A percentile compares a stretch with the other conserved stretches of the same genome.
Conservation (phyloP, 2,797 vertebrate genomes). For the Kryptopterus vitreolus region DNA sequence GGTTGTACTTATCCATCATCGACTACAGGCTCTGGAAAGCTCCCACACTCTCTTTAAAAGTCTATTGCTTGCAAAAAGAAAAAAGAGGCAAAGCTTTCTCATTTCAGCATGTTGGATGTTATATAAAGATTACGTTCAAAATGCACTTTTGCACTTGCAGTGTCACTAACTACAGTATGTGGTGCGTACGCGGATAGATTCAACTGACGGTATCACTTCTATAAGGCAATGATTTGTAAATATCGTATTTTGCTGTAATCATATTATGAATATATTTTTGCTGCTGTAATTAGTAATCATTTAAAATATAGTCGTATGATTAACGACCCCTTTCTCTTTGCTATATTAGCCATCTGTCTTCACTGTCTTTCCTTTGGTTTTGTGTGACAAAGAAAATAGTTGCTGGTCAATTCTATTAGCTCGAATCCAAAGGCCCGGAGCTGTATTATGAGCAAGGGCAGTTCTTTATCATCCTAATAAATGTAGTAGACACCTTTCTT, state of each 20-base stretch:
- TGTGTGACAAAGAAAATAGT: neutral
- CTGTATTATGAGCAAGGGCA: neutral
- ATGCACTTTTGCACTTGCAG: conserved; percentile 36
- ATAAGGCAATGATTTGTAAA: neutral
- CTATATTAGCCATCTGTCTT: neutral
- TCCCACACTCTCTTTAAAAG: neutral
- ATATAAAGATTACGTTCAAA: conserved; percentile 36
- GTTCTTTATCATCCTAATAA: conserved; percentile 15
- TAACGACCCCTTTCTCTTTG: neutral
- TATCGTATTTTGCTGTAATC: neutral
- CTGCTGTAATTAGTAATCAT: neutral
- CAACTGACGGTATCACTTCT: neutral
- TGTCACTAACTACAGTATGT: conserved; percentile 27
- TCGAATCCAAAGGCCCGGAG: conserved; percentile 18
- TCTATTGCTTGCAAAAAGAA: conserved; percentile 35
- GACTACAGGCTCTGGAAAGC: conserved; percentile 32
- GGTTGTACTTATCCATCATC: conserved; percentile 44
- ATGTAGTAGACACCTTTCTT: neutral
- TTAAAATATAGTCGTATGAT: neutral
- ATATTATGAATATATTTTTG: neutral
- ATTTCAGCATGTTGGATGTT: neutral
- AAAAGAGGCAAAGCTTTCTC: neutral
- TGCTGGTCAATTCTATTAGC: neutral
- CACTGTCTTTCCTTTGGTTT: neutral
- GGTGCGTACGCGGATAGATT: neutral